Evolutionary conservation across 2,797 vertebrate species (phyloP).

Genomic region (Carapus acus): DNA sequence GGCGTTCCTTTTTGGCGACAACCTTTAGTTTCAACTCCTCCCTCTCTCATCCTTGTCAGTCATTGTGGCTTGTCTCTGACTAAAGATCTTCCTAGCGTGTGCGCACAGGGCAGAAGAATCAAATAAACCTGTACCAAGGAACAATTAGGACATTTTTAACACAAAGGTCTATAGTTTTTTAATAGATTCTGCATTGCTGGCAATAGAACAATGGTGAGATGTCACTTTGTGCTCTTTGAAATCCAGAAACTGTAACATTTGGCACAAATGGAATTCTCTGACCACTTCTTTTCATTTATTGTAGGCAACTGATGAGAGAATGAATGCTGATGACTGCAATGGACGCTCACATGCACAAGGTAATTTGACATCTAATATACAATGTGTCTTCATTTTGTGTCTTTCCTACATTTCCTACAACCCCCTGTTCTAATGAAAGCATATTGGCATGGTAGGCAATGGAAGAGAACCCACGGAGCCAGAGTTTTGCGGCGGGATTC

Average conservation of each 20-base stretch:
- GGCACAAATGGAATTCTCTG: background rate
- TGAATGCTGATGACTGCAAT: slow-evolving; percentile 94
- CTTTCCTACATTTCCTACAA: too few relatives aligned
- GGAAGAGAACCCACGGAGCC: slow-evolving; percentile 88
- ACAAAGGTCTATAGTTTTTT: slow-evolving; percentile 12
- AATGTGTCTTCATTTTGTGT: slow-evolving; percentile 13
- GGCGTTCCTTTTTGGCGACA: slow-evolving; percentile 17
- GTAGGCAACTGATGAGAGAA: slow-evolving; percentile 79
- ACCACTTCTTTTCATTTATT: slow-evolving; percentile 26
- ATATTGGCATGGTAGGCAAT: slow-evolving; percentile 75
- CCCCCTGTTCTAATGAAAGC: slow-evolving; percentile 21
- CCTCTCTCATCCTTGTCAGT: slow-evolving; percentile 39
- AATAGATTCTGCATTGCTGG: slow-evolving; percentile 3
- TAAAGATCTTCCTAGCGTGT: slow-evolving; percentile 23
- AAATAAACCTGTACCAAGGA: too few relatives aligned
- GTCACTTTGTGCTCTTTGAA: background rate
- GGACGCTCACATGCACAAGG: slow-evolving; percentile 86
- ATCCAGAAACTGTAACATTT: background rate
- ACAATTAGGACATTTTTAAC: background rate
- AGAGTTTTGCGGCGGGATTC: slow-evolving; percentile 81
- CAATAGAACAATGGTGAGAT: slow-evolving; percentile 6
- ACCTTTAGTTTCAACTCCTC: slow-evolving; percentile 50
- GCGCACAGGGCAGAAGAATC: slow-evolving; percentile 22
- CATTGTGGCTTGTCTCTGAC: slow-evolving; percentile 36
- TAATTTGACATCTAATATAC: slow-evolving; percentile 46